Base-by-base conservation (phyloP, 2,888 invertebrate species). In the Cryptops parisi region DNA sequence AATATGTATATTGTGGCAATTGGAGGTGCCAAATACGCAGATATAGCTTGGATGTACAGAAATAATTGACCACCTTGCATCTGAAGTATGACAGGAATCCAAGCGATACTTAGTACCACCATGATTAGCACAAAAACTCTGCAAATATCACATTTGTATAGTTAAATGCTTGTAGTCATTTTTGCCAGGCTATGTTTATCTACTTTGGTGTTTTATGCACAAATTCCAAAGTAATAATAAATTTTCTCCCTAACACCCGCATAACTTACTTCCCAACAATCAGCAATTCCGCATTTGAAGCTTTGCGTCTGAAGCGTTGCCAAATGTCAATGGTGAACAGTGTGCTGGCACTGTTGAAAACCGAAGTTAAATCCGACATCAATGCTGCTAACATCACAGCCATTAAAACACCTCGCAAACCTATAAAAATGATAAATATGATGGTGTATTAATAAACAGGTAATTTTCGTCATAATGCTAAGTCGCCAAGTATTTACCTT, bases 281-380 rank as follows among this genome's bases (percentile, higher is more conserved):
- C 55, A 73, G 65, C 19, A 70, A 62, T 59, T 73, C 72, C 22
- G 60, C 62, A 12, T 63, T 64, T 3, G 62, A 60, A 9, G 72
- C 66, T 24, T 65, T 64, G 51, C 67, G 68, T 22, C 74, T 58
- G 24, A 72, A 61, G 25, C 64, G 60, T 12, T 66, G 67, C 68
- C 74, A 75, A 49, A 76, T 69, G 60, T 76, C 76, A 61, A 76
- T 70, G 1, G 76, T 75, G 62, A 76, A 74, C 55, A 76, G 67
- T 3, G 72, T 73, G 46, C 71, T 71, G 49, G 71, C 70, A 49
- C 73, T 73, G 64, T 76, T 76, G 61, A 76, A 76, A 44, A 76
- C 72, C 9, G 75, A 75, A 2, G 74, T 74, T 27, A 76, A 62
- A 9, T 72, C 72, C 52, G 71, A 71, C 73, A 75, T 74, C 5